These are phyloP conservation scores for Beris chalybata DNA, from an alignment of 2,888 invertebrate genomes.

Conservation along the genomic window DNA sequence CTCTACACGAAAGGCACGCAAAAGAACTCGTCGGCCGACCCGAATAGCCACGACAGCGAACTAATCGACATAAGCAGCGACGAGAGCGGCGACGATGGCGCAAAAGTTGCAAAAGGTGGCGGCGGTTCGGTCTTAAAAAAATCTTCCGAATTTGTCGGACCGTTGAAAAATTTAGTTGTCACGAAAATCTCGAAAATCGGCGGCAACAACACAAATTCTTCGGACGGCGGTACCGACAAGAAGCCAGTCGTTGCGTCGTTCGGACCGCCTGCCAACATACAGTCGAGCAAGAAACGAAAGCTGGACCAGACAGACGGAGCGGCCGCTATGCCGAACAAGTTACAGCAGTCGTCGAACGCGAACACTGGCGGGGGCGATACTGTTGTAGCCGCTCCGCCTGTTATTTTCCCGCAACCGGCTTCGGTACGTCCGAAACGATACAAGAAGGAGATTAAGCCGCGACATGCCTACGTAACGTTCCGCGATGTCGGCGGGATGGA, in stretches of 20 bases:
- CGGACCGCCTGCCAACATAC: slow-evolving; percentile 4
- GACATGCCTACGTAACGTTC: slow-evolving; percentile 38
- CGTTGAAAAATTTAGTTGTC: slow-evolving; percentile 49
- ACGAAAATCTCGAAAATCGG: slow-evolving; percentile 51
- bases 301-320: slow-evolving; percentile 36
- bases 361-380: slow-evolving; percentile 21
- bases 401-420: not conserved
- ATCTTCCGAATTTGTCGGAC: slow-evolving; percentile 42
- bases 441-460: slow-evolving; percentile 31
- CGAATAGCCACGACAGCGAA: slow-evolving; percentile 61
- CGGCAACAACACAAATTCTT: slow-evolving; percentile 51
- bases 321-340: not conserved
- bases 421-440: slow-evolving; percentile 15
- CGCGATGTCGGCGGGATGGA: slow-evolving; percentile 80
- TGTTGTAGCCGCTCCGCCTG: not conserved
- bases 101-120: slow-evolving; percentile 46
- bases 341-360: not conserved
- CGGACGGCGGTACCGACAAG: slow-evolving; percentile 54
- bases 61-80: slow-evolving; percentile 80
- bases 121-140: slow-evolving; percentile 43
- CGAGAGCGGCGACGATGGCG: slow-evolving; percentile 63
- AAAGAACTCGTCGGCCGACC: slow-evolving; percentile 42
- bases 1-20: slow-evolving; percentile 57
- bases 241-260: slow-evolving; percentile 17
- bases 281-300: slow-evolving; percentile 37